Evolutionary conservation across 2,888 invertebrate genomes (phyloP), one percentile per base, ranked within the genome.

Genomic region (Sussaba pulchella): DNA sequence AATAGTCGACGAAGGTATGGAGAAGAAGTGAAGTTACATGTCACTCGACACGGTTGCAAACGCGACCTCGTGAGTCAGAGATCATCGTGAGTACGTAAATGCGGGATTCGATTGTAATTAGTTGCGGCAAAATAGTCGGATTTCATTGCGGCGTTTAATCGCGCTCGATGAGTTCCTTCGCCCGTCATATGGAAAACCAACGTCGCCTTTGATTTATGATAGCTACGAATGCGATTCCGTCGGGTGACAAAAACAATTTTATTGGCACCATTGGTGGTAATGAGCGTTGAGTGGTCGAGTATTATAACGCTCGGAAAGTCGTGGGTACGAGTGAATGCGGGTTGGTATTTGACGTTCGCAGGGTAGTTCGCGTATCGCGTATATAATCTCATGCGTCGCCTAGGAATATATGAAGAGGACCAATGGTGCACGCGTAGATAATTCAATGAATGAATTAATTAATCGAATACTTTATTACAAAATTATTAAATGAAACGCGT

Each of bases 21-120:
- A 70, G 41, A 69, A 67, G 31, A 59, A 61, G 10, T 0, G 8
- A 24, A 67, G 36, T 14, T n/a, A 50, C 50, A 26, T 41, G 9
- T 41, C 14, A 64, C 1, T n/a, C 43, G 8, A 43, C 41, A 24
- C n/a, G 14, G 36, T 8, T 21, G 21, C 54, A 31, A 36, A 43
- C 8, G 21, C 24, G 66, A 8, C 50, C 41, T 77, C 64, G 59
- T 24, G 50, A 31, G 69, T 75, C 75, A 61, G 19, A 69, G 66
- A 75, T 31, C 52, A 43, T 36, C 57, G 45, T 17, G 26, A 43
- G 21, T 61, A 24, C 57, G 69, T 61, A 67, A 69, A 61, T 50
- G 67, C 59, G 9, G 12, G 43, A 45, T 21, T 64, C 45, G 45
- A 75, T 75, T 39, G 52, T 10, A 26, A 12, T 5, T 31, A 31